Evolutionary conservation across 2,888 invertebrate species (phyloP).

Genomic region (Orchesellides sinensis): DNA sequence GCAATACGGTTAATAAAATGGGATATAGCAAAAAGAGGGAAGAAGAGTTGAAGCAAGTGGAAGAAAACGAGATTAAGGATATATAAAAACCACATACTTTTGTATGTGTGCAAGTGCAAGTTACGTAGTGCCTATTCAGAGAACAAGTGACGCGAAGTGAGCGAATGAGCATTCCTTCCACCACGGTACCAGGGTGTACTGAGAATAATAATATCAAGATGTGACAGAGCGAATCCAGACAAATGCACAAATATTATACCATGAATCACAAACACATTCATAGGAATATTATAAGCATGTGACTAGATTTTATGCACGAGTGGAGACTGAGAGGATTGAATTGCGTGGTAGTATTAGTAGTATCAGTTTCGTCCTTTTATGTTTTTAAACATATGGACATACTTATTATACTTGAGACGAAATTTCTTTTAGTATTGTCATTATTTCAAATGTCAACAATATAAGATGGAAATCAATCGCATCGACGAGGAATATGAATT

Average conservation of each 20-base stretch:
- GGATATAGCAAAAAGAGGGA: not conserved
- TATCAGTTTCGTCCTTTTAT: too few species aligned
- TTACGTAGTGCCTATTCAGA: too few species aligned
- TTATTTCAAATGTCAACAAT: not conserved
- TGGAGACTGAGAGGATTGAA: too few species aligned
- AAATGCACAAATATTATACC: constrained; percentile 11
- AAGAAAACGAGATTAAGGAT: not conserved
- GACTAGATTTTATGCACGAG: constrained; percentile 32
- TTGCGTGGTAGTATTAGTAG: not conserved
- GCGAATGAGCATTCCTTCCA: constrained; percentile 6
- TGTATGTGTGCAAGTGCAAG: not conserved
- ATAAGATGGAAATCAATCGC: constrained; percentile 25
- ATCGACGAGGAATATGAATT: constrained; percentile 23
- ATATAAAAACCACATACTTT: too few species aligned
- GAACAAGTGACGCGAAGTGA: constrained; percentile 20
- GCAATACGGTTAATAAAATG: not conserved
- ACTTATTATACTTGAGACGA: not conserved
- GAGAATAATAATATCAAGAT: constrained; percentile 2
- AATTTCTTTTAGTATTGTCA: not conserved
- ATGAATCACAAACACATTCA: not conserved
- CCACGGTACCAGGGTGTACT: not conserved
- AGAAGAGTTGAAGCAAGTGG: not conserved
- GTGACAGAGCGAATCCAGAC: constrained; percentile 27
- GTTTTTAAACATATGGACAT: too few species aligned
- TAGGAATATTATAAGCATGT: not conserved